Percentiles rank a stretch among this genome's conserved stretches.
These are phyloP conservation scores for Ornithoptera priamus DNA, from an alignment of 2,888 invertebrate species.

Conservation along the genomic window DNA sequence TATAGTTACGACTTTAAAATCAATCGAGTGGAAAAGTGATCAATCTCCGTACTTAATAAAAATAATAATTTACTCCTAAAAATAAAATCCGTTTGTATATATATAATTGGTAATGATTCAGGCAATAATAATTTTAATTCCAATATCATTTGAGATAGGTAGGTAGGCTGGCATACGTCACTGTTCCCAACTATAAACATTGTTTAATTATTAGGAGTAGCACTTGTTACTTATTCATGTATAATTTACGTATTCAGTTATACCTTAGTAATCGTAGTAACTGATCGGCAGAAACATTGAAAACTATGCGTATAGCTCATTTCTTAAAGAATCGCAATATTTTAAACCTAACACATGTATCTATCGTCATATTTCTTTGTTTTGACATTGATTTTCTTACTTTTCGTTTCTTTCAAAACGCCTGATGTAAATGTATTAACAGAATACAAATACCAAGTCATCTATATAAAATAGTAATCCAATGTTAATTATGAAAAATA, in stretches of 20 bases:
- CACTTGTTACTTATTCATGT: conserved; percentile 36
- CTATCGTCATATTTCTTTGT: neutral
- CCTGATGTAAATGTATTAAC: neutral
- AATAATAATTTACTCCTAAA: no score
- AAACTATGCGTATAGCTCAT: conserved; percentile 31
- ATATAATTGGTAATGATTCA: neutral
- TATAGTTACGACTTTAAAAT: neutral
- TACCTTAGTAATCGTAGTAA: conserved; percentile 29
- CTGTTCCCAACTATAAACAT: conserved; percentile 31
- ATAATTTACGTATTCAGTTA: no score
- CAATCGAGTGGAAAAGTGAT: neutral
- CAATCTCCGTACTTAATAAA: neutral
- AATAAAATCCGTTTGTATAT: neutral
- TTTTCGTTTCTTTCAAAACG: neutral
- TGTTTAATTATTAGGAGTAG: conserved; percentile 38
- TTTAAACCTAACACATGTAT: conserved; percentile 12
- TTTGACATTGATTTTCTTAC: neutral
- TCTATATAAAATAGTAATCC: neutral
- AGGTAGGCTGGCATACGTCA: conserved; percentile 19
- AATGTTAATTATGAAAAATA: no score
- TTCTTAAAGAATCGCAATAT: conserved; percentile 19
- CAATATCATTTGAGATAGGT: neutral
- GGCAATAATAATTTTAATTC: neutral
- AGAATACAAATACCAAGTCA: neutral
- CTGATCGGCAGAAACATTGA: conserved; percentile 35